A percentile compares a stretch with the other conserved stretches of the same genome.
Conservation (phyloP, 2,113 vertebrate genomes). For the Mola mola region DNA sequence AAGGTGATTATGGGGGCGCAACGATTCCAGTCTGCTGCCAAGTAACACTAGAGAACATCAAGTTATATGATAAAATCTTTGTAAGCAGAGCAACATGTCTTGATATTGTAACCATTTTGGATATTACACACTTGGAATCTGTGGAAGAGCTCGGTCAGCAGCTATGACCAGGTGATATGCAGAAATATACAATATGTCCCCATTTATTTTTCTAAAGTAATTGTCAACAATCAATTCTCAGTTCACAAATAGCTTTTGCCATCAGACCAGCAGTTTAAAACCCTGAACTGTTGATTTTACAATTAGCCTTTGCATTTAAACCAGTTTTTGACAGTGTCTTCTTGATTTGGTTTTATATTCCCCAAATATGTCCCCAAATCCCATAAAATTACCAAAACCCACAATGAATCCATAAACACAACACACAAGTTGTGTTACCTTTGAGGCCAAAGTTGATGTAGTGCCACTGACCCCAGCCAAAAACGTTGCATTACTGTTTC, state of each 20-base stretch:
- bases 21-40: conserved; percentile 2
- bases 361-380: conserved; percentile 3
- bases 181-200: no score
- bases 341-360: not conserved
- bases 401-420: not conserved
- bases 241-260: no score
- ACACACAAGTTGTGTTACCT: not conserved
- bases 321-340: not conserved
- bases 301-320: not conserved
- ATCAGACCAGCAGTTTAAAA: no score
- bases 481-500: no score
- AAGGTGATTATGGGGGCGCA: conserved; percentile 9
- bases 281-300: no score
- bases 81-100: not conserved
- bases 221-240: no score
- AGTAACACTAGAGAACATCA: conserved; percentile 22
- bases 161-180: no score
- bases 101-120: not conserved
- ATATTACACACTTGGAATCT: no score
- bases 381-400: not conserved
- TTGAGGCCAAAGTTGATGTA: no score
- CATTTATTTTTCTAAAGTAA: no score
- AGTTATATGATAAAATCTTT: conserved; percentile 16
- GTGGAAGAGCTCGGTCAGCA: no score
- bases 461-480: no score